Base-by-base conservation (phyloP, 1,140 invertebrate genomes). In the Pygmarrhopalites habei region DNA sequence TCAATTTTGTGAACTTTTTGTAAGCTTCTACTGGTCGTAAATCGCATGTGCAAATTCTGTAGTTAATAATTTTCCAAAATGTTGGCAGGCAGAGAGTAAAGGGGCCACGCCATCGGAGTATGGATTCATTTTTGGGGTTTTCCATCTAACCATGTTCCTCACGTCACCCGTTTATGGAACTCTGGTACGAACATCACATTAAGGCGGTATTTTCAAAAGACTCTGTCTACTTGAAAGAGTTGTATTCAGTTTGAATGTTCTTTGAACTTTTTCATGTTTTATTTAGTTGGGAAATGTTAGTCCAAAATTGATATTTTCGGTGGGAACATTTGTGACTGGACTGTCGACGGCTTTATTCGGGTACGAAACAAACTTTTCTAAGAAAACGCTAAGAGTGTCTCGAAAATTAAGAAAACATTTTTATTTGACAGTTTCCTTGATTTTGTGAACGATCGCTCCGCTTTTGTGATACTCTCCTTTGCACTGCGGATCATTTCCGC, bases 101-200 rank as follows among this genome's bases (percentile, higher is more conserved):
- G 89, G 90, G 39, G 88, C 88, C 5, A 82, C 85, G 5, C 84
- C 90, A 0, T 87, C 90, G n/a, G 88, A 92, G 70, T 92, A 91
- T 79, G 92, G 92, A 1, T 78, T 95, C 44, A 90, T 96, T 0
- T 95, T 96, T 75, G 92, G 92, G 1, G 80, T 91, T 32, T 96
- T 95, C 77, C 91, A 96, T 74, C 76, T 95, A 17, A 83, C 90
- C 1, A 91, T 94, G 23, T 93, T 95, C 74, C 72, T 93, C 14
- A 82, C 91, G 39, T 92, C 89, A 71, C 93, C 92, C 0, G 69
- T 95, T 12, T 94, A 92, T 76, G 92, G 92, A 55, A 85, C 87
- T 72, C n/a, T n/a, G n/a, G n/a, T n/a, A n/a, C n/a, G n/a, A n/a
- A n/a, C n/a, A n/a, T n/a, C n/a, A n/a, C n/a, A n/a, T n/a, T n/a